Conservation (phyloP, 2,113 vertebrate species). For the Callithrix jacchus region DNA sequence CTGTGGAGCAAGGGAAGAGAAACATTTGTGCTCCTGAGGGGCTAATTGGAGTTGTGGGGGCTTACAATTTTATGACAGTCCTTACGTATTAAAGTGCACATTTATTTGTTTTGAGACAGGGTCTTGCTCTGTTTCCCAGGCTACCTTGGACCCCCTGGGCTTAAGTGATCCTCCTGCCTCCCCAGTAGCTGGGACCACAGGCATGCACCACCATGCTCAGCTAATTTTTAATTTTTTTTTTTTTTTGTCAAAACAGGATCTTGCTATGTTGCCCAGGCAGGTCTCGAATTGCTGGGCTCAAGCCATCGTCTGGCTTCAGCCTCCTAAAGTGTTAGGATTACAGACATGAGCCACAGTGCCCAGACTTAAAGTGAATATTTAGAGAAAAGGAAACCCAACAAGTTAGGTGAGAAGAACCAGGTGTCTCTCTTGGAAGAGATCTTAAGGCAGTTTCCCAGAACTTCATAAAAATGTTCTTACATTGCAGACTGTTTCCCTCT, state of each 20-base stretch:
- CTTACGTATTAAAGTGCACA: neutral
- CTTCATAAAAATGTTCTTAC: neutral
- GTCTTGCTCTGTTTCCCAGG: too few relatives aligned
- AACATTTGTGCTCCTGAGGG: neutral
- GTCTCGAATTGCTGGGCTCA: too few relatives aligned
- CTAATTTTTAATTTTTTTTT: too few relatives aligned
- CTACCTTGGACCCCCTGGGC: too few relatives aligned
- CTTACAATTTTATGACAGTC: neutral
- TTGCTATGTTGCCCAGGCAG: too few relatives aligned
- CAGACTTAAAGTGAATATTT: neutral
- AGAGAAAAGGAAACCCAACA: neutral
- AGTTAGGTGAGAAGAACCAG: neutral
- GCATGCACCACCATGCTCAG: too few relatives aligned
- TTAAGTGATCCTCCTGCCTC: too few relatives aligned
- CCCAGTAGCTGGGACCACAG: too few relatives aligned
- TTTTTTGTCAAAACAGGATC: too few relatives aligned
- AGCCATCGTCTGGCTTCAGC: too few relatives aligned
- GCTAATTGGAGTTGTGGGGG: neutral
- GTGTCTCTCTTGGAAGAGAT: neutral
- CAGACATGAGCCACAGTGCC: too few relatives aligned
- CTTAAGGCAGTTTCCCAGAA: neutral
- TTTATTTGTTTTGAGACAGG: neutral
- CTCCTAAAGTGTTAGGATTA: too few relatives aligned
- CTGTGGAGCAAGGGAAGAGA: neutral
- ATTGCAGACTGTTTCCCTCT: neutral